Conservation (phyloP, 2,888 invertebrate species). For the Drosophila greeni region DNA sequence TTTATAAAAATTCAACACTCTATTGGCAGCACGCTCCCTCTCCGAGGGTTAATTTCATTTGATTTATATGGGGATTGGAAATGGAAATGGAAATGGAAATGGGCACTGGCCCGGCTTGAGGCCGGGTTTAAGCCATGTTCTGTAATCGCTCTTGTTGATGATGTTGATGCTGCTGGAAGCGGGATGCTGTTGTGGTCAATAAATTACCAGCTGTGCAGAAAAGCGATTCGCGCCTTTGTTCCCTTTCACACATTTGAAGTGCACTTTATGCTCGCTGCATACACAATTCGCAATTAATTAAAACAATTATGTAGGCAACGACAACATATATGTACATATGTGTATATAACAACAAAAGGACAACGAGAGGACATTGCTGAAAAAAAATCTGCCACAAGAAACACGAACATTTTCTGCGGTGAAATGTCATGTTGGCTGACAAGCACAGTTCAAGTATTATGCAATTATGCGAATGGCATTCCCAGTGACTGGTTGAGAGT, state of each 20-base stretch:
- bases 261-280: conserved; percentile 69
- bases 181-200: conserved; percentile 56
- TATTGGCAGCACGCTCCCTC: conserved; percentile 42
- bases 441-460: conserved; percentile 66
- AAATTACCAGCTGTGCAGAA: conserved; percentile 66
- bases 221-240: conserved; percentile 56
- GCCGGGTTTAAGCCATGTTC: conserved; percentile 44
- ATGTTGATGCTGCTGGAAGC: conserved; percentile 20
- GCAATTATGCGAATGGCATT: conserved; percentile 55
- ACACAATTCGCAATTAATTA: conserved; percentile 70
- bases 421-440: conserved; percentile 73
- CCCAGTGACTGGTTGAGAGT: background rate
- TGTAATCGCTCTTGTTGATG: conserved; percentile 45
- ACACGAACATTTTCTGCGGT: conserved; percentile 50
- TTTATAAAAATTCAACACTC: conserved; percentile 57
- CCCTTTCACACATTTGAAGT: conserved; percentile 65
- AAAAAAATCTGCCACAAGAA: conserved; percentile 22
- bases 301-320: conserved; percentile 64
- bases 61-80: conserved; percentile 52
- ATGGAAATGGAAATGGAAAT: background rate
- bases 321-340: conserved; percentile 7
- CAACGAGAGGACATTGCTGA: conserved; percentile 18
- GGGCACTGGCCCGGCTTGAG: conserved; percentile 8
- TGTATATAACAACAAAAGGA: conserved; percentile 27
- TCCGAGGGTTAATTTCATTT: conserved; percentile 65